Percentiles rank a stretch among this genome's conserved stretches.
These are phyloP conservation scores for Platycheirus albimanus DNA, from an alignment of 2,888 invertebrate genomes.

Conservation along the genomic window DNA sequence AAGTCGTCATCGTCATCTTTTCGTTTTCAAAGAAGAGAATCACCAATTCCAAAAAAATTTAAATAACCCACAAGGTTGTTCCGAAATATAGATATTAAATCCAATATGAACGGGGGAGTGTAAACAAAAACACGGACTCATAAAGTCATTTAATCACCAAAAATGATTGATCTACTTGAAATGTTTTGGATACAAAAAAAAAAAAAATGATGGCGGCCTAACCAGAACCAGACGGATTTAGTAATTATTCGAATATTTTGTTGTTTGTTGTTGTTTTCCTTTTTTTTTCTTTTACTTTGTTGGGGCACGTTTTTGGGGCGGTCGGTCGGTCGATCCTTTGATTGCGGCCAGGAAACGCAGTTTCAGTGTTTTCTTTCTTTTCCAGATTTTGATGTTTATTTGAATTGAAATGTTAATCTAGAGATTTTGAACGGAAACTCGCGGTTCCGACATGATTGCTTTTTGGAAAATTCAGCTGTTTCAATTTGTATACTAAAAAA, in stretches of 20 bases:
- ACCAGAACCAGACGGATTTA: conserved; percentile 70
- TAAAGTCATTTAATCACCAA: conserved; percentile 52
- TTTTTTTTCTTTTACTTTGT: conserved; percentile 36
- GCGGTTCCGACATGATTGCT: conserved; percentile 49
- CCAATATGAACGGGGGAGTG: conserved; percentile 49
- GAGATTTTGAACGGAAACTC: conserved; percentile 51
- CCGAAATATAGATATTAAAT: no score
- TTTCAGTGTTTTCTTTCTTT: conserved; percentile 39
- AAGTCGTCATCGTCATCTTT: conserved; percentile 49
- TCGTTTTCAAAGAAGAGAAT: conserved; percentile 53
- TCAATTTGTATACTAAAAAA: conserved; percentile 7
- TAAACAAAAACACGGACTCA: conserved; percentile 69
- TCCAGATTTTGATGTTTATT: conserved; percentile 52
- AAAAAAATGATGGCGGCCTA: conserved; percentile 62
- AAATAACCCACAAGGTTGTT: conserved; percentile 47
- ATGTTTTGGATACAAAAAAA: conserved; percentile 71
- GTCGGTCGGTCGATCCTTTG: conserved; percentile 64
- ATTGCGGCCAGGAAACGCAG: conserved; percentile 68
- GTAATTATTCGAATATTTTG: conserved; percentile 67
- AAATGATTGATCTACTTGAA: conserved; percentile 74
- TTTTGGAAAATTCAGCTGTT: conserved; percentile 32
- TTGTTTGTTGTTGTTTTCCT: no score
- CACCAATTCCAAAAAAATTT: conserved; percentile 13
- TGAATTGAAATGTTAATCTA: conserved; percentile 42
- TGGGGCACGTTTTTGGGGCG: conserved; percentile 29